These are phyloP conservation scores for Calyptomena viridis DNA, from an alignment of 2,113 vertebrate genomes.

Conservation along the genomic window DNA sequence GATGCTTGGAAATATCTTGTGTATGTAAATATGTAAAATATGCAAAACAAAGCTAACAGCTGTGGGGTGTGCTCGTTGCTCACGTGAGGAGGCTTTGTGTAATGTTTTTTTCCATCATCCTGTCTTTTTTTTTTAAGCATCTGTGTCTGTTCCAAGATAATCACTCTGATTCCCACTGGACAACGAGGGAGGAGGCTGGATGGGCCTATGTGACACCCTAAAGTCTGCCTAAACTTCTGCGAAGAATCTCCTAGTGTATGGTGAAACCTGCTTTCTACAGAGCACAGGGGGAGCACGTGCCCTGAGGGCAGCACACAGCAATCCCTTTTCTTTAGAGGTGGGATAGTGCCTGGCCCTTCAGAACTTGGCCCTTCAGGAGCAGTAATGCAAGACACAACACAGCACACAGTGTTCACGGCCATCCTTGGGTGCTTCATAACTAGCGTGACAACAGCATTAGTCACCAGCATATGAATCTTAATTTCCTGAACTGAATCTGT, in stretches of 20 bases:
- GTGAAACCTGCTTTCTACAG: background rate
- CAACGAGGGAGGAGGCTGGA: conserved; percentile 29
- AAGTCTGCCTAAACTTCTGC: background rate
- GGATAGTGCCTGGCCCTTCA: background rate
- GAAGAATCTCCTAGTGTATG: background rate
- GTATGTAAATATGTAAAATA: conserved; percentile 78
- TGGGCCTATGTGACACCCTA: background rate
- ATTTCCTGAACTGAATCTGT: background rate
- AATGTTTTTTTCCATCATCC: conserved; percentile 42
- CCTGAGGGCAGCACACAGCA: background rate
- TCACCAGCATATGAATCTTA: background rate
- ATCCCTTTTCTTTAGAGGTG: background rate
- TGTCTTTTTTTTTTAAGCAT: background rate
- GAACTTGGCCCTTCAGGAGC: background rate
- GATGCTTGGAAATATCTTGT: conserved; percentile 76
- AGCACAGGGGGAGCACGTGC: background rate
- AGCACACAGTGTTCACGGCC: fast-evolving
- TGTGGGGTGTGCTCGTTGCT: conserved; percentile 62
- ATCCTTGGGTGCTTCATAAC: fast-evolving
- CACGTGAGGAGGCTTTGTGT: conserved; percentile 53
- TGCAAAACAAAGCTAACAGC: conserved; percentile 73
- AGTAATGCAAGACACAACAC: background rate
- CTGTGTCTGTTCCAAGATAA: conserved; percentile 36
- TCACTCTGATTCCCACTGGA: conserved; percentile 55
- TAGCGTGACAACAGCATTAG: background rate